Conservation (phyloP, 2,113 vertebrate genomes). For the Ranitomeya variabilis region DNA sequence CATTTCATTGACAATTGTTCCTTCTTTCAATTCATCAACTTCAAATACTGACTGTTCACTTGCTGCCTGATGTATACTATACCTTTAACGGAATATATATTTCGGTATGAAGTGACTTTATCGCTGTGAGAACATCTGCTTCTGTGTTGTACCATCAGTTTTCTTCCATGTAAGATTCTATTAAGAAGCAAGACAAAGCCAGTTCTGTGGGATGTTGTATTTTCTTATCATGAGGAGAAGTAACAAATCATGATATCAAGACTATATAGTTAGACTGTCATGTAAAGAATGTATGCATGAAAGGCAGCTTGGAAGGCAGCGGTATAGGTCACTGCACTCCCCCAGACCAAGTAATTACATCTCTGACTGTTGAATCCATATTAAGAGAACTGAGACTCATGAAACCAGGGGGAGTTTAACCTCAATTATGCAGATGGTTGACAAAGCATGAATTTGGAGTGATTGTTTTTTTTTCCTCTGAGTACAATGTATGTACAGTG, state of each 20-base stretch:
- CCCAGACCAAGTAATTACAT: constrained; percentile 59
- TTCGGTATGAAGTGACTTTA: too few species aligned
- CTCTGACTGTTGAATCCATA: constrained; percentile 44
- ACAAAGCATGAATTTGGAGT: constrained; percentile 24
- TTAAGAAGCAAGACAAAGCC: not conserved
- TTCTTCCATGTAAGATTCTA: not conserved
- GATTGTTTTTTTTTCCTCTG: not conserved
- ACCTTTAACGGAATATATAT: too few species aligned
- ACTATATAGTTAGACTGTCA: not conserved
- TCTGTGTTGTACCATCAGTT: not conserved
- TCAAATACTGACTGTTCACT: too few species aligned
- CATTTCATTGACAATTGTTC: too few species aligned
- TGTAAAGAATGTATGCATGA: constrained; percentile 38
- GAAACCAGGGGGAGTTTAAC: constrained; percentile 41
- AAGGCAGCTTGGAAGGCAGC: not conserved
- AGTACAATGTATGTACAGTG: not conserved
- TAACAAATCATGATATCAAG: constrained; percentile 18
- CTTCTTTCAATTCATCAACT: too few species aligned
- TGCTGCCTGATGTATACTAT: too few species aligned
- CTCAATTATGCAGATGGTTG: constrained; percentile 48
- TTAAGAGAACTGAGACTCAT: constrained; percentile 37
- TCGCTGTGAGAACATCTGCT: too few species aligned
- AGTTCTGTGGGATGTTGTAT: not conserved
- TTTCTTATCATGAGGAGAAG: constrained; percentile 36
- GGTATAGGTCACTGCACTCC: constrained; percentile 26